Percentiles rank a stretch among this genome's conserved stretches.
phyloP scores from a whole-genome alignment of 2,888 invertebrate genomes.

The Andrena bicolor region DNA sequence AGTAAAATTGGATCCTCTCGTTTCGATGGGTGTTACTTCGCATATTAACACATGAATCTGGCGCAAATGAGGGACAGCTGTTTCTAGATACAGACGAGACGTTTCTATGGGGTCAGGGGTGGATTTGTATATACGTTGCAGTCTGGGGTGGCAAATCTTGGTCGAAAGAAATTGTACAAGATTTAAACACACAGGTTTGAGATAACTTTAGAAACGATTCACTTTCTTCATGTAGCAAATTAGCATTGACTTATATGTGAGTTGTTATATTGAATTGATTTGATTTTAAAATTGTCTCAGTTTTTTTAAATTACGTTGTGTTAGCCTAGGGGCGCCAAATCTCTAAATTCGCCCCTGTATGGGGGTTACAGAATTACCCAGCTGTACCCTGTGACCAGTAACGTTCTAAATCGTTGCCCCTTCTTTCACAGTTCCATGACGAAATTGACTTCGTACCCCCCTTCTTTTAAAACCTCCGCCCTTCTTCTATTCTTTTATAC shows the following conservation, averaged over 20 bases:
- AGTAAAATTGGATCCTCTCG: conserved; percentile 17
- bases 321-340: too few species aligned
- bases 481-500: not conserved
- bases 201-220: too few species aligned
- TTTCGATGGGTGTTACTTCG: conserved; percentile 55
- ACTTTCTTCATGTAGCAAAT: too few species aligned
- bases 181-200: too few species aligned
- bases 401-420: conserved; percentile 54
- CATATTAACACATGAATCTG: conserved; percentile 33
- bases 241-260: too few species aligned
- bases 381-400: conserved; percentile 70
- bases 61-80: conserved; percentile 75
- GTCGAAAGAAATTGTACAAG: too few species aligned
- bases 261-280: too few species aligned
- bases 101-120: conserved; percentile 68
- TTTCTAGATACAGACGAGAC: conserved; percentile 73
- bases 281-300: too few species aligned
- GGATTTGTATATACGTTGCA: too few species aligned
- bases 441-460: conserved; percentile 40
- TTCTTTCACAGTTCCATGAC: conserved; percentile 23
- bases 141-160: too few species aligned
- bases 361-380: conserved; percentile 69
- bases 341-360: conserved; percentile 39
- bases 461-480: conserved; percentile 26
- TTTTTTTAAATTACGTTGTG: too few species aligned